Conservation (phyloP, 2,888 invertebrate species). For the Synergus itoensis region DNA sequence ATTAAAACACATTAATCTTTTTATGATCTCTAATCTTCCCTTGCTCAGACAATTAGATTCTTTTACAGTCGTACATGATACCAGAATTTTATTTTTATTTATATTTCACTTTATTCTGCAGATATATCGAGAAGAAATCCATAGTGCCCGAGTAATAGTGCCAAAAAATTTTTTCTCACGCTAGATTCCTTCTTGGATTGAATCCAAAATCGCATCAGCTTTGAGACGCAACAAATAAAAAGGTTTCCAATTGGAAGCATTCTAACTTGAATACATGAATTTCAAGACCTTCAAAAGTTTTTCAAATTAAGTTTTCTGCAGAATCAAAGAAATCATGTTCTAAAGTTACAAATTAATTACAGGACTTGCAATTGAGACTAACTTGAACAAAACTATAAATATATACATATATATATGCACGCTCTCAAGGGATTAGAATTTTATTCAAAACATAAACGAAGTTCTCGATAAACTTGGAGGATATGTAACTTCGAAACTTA, state of each 20-base stretch:
- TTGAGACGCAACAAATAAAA: background rate
- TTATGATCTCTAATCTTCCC: background rate
- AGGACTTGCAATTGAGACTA: too few species aligned
- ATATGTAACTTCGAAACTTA: too few species aligned
- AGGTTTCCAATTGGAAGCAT: background rate
- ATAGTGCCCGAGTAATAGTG: constrained; percentile 7
- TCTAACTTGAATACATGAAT: background rate
- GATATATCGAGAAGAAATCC: constrained; percentile 4
- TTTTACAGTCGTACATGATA: background rate
- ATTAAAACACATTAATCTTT: background rate
- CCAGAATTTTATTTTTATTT: background rate
- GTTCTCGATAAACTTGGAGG: too few species aligned
- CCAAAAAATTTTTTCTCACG: constrained; percentile 24
- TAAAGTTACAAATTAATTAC: too few species aligned
- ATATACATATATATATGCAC: too few species aligned
- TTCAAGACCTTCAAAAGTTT: background rate
- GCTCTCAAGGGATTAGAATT: too few species aligned
- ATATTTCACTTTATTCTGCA: background rate
- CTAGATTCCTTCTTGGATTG: constrained; percentile 1
- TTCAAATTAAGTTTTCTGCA: too few species aligned
- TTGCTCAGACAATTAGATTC: background rate
- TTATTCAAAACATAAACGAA: too few species aligned
- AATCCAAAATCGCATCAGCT: background rate
- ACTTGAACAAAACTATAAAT: too few species aligned
- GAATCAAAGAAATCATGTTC: too few species aligned